Evolutionary conservation across 2,113 vertebrate species (phyloP), one percentile per base, ranked within the genome.

Genomic region (Grammomys dolichurus): DNA sequence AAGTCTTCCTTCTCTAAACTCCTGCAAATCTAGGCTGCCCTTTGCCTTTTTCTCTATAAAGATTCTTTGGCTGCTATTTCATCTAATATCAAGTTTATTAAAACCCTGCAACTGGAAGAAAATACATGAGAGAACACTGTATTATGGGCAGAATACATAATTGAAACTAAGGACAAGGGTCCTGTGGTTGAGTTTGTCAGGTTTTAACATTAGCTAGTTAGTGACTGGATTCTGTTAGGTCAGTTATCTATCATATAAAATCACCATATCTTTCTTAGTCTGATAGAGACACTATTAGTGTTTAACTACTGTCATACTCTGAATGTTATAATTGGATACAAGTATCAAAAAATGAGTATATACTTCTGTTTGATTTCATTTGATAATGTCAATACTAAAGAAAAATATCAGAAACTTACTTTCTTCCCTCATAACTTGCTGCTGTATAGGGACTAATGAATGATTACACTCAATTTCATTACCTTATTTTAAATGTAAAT

Each of bases 401-500:
- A 69, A 89, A 89, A 94, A 91, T 58, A 56, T 7, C 24, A 40
- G 1, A 86, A 75, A 54, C 26, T 6, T 36, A 95, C 65, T 6
- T 6, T 73, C 76, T 72, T 33, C 88, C 60, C n/a, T 33, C 24
- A 80, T 56, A 33, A 69, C 17, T 94, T 84, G 6, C n/a, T 88
- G 19, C n/a, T 81, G 9, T 54, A 33, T 54, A 24, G 6, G 10
- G 36, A 70, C 22, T 70, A 69, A 33, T 69, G 31, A 70, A 22
- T 40, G 36, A 33, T 86, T 67, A 31, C 7, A 67, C 40, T 86
- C 13, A 46, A 31, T 86, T 67, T 58, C 36, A 76, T 56, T 48
- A 48, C 54, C 89, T 94, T 81, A 67, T 93, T 88, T 90, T 56
- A 28, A 54, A 89, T 76, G 7, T 54, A 60, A 89, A 63, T 72